Evolutionary conservation across 2,797 vertebrate species (phyloP).

Genomic region (Meriones psammophilus): DNA sequence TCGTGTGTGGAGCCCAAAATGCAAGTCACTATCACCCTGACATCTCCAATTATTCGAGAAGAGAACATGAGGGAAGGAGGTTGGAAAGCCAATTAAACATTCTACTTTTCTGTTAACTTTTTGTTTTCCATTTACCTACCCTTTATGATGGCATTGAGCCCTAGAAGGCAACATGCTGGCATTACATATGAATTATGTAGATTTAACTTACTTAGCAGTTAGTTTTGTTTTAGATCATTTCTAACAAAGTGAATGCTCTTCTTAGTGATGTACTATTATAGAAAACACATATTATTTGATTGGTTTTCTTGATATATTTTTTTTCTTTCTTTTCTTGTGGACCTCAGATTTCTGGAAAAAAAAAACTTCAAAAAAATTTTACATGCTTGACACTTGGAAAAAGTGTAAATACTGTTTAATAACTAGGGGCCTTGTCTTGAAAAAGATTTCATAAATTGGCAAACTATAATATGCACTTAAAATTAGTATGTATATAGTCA

Average conservation of each 20-base stretch:
- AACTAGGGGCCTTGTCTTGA: constrained; percentile 73
- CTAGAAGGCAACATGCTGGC: constrained; percentile 95
- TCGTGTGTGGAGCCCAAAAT: constrained; percentile 97
- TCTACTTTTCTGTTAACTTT: constrained; percentile 81
- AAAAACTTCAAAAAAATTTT: constrained; percentile 83
- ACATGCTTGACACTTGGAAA: constrained; percentile 56
- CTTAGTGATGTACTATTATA: constrained; percentile 80
- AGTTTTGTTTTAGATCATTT: constrained; percentile 82
- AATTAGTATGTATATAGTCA: constrained; percentile 66
- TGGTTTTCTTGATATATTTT: constrained; percentile 75
- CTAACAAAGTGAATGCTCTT: constrained; percentile 85
- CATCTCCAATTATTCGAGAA: constrained; percentile 98
- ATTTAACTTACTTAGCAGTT: constrained; percentile 83
- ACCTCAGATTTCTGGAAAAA: constrained; percentile 91
- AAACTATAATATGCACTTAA: constrained; percentile 70
- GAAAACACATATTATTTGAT: constrained; percentile 74
- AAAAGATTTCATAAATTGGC: constrained; percentile 79
- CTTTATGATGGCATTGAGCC: constrained; percentile 91
- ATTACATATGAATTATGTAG: constrained; percentile 86
- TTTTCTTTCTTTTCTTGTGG: constrained; percentile 85
- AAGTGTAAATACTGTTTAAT: constrained; percentile 74
- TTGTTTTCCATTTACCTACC: constrained; percentile 78
- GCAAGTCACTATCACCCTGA: constrained; percentile 98
- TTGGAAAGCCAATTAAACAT: constrained; percentile 92
- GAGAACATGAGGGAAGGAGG: constrained; percentile 97